Conservation (phyloP, 2,797 vertebrate genomes). For the Clarias fuscus region DNA sequence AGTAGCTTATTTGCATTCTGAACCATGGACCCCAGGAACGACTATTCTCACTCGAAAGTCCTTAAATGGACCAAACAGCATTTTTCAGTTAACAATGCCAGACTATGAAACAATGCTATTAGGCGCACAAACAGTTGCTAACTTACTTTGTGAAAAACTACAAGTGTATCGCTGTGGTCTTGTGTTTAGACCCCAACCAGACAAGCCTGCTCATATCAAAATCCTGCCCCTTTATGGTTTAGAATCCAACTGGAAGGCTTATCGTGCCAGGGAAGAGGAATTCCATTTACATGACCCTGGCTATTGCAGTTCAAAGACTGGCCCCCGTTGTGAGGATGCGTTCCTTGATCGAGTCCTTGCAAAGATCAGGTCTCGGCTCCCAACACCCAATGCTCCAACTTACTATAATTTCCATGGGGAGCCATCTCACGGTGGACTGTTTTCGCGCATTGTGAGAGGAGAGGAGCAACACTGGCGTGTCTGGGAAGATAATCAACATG, state of each 20-base stretch:
- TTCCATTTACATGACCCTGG: conserved; percentile 68
- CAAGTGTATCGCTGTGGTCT: conserved; percentile 74
- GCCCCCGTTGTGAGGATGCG: conserved; percentile 67
- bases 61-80: conserved; percentile 67
- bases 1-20: conserved; percentile 72
- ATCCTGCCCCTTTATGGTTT: conserved; percentile 76
- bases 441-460: conserved; percentile 76
- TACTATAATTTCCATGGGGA: conserved; percentile 73
- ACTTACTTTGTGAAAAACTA: conserved; percentile 68
- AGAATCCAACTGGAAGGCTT: conserved; percentile 68
- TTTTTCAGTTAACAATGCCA: conserved; percentile 68
- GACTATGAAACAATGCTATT: conserved; percentile 70
- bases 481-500: conserved; percentile 77
- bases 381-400: conserved; percentile 69
- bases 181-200: conserved; percentile 64
- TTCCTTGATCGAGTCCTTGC: conserved; percentile 66
- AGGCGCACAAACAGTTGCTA: conserved; percentile 69
- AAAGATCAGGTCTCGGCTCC: conserved; percentile 68
- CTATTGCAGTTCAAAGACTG: conserved; percentile 76
- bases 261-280: conserved; percentile 68
- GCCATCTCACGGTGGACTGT: conserved; percentile 63
- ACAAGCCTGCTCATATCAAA: conserved; percentile 67
- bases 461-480: conserved; percentile 78
- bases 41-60: conserved; percentile 72
- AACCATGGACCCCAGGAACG: conserved; percentile 75